A percentile compares a stretch with the other conserved stretches of the same genome.
Conservation (phyloP, 2,113 vertebrate genomes). For the Xiphorhynchus elegans region DNA sequence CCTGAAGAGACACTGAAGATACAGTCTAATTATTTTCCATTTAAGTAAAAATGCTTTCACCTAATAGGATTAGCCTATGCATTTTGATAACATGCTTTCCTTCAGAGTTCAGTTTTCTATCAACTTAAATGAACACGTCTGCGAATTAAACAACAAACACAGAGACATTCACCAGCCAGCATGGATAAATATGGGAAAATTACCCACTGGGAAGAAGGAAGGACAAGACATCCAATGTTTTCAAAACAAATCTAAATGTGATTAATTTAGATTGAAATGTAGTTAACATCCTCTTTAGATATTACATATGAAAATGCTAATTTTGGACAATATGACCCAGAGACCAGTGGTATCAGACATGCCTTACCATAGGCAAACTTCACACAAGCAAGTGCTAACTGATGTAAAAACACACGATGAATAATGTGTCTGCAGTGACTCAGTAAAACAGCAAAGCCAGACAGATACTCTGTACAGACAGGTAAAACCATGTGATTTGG, state of each 20-base stretch:
- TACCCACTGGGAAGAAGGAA: neutral
- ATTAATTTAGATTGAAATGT: conserved; percentile 24
- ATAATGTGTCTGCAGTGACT: neutral
- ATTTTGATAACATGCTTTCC: conserved; percentile 1
- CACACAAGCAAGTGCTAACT: neutral
- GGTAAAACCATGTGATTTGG: neutral
- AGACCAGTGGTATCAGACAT: neutral
- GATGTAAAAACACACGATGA: neutral
- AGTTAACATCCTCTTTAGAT: neutral
- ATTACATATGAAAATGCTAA: neutral
- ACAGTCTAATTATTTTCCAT: neutral
- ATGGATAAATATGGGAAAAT: neutral
- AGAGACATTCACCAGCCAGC: neutral
- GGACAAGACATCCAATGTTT: neutral
- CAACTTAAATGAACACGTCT: conserved; percentile 7
- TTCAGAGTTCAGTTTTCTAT: neutral
- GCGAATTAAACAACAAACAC: conserved; percentile 2
- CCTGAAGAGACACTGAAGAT: neutral
- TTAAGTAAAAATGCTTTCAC: conserved; percentile 24
- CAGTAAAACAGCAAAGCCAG: neutral
- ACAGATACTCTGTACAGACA: neutral
- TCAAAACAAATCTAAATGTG: conserved; percentile 7
- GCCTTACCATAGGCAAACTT: neutral
- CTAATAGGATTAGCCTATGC: neutral
- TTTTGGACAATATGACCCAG: neutral